Evolutionary conservation across 2,113 vertebrate genomes (phyloP).

Genomic region (Chelonoidis abingdonii): DNA sequence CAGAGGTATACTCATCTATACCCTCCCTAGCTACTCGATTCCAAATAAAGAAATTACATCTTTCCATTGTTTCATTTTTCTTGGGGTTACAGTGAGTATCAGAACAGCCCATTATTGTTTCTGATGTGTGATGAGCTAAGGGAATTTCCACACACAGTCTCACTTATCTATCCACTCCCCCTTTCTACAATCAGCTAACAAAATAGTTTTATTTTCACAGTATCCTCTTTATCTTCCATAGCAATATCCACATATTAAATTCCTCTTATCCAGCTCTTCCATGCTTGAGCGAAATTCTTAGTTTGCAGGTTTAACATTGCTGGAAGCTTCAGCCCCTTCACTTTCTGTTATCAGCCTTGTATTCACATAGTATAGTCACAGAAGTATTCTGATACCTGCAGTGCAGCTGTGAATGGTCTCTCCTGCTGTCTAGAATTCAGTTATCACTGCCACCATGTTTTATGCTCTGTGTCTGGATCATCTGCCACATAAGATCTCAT

Average conservation of each 20-base stretch:
- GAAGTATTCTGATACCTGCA: neutral
- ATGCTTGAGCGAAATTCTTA: neutral
- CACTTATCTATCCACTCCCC: neutral
- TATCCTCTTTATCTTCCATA: neutral
- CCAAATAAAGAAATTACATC: neutral
- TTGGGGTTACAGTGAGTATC: neutral
- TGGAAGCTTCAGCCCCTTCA: neutral
- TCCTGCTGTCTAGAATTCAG: neutral
- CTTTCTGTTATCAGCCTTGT: neutral
- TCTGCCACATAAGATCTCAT: neutral
- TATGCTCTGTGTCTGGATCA: neutral
- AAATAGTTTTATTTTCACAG: neutral
- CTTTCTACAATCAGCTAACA: neutral
- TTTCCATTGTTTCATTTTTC: neutral
- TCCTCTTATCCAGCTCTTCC: neutral
- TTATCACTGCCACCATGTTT: neutral
- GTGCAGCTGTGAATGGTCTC: neutral
- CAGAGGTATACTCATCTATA: neutral
- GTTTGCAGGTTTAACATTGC: neutral
- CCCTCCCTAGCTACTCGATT: neutral
- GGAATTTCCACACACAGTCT: neutral
- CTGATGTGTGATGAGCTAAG: neutral
- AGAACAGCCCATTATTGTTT: neutral
- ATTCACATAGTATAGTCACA: neutral
- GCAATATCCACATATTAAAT: neutral